Evolutionary conservation across 1,140 invertebrate species (phyloP).

Genomic region (Pseudomyrmex gracilis): DNA sequence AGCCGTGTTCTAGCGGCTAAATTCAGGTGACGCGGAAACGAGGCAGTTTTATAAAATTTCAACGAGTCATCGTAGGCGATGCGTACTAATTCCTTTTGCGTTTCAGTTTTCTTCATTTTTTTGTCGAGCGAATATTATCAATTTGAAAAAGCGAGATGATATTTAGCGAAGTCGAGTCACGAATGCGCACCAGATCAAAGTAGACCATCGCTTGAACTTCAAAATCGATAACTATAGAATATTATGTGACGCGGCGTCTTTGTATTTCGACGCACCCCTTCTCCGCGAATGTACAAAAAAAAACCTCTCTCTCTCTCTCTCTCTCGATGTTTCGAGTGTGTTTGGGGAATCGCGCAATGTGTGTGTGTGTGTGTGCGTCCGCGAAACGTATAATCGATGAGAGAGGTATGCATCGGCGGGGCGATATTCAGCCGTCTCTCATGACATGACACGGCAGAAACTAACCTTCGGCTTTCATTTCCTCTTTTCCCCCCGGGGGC

Average conservation of each 20-base stretch:
- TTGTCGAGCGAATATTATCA: neutral
- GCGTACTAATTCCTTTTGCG: too few relatives aligned
- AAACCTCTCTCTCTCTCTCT: neutral
- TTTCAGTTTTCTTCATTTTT: too few relatives aligned
- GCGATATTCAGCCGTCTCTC: conserved; percentile 48
- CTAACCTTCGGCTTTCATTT: conserved; percentile 57
- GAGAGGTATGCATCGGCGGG: conserved; percentile 37
- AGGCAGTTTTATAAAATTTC: neutral
- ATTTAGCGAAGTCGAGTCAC: neutral
- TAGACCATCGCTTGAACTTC: conserved; percentile 22
- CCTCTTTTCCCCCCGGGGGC: conserved; percentile 40
- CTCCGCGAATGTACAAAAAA: neutral
- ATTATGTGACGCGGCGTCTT: conserved; percentile 15
- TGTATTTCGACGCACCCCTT: neutral
- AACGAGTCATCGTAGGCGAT: too few relatives aligned
- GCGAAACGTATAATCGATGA: conserved; percentile 40
- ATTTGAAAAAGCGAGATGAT: neutral
- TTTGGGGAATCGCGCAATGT: conserved; percentile 33
- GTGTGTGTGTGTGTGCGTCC: neutral
- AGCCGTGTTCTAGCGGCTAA: neutral
- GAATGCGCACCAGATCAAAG: neutral
- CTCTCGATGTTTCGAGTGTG: neutral
- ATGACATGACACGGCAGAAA: conserved; percentile 56
- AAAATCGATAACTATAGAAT: conserved; percentile 36
- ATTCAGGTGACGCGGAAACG: too few relatives aligned